Base-by-base conservation (phyloP, 2,113 vertebrate species). In the Meles meles region DNA sequence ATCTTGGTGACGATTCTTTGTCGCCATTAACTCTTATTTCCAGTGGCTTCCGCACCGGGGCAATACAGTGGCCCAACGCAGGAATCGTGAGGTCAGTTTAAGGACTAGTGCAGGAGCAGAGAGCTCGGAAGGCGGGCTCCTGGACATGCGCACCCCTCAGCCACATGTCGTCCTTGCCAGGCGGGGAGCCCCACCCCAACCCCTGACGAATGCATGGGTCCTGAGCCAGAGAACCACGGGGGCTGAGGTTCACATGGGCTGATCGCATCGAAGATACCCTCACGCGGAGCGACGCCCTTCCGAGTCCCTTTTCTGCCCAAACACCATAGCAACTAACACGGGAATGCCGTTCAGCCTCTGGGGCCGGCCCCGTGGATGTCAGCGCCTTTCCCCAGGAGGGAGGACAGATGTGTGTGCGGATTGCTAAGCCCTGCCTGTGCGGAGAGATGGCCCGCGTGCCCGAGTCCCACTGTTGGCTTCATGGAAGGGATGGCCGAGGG, bases 161-260 rank as follows among this genome's bases (percentile, higher is more conserved):
- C 98, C 98, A 98, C 90, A 89, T 98, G 98, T 98, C 76, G 49
- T 80, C 97, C 94, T 90, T 7, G 55, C 98, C 2, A 87, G 92
- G 91, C 97, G 97, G 98, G 98, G 97, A 98, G 98, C 97, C 97
- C 97, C 84, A 10, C 25, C 82, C 34, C 69, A 25, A 59, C 59
- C 59, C 92, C 82, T 13, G 92, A 96, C 97, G 97, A 97, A 57
- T 94, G 97, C 94, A 77, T 83, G 31, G 93, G 85, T 95, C 97
- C 49, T 29, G 12, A 85, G 42, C 92, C 49, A 18, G 39, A 2
- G 7, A 44, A 37, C 83, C 92, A 55, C 1, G 93, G 98, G 96
- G 95, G 92, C 94, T 5, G 7, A 88, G 94, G 91, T 95, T 37
- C 89, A 49, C 94, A 65, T 42, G 81, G 55, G 65, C 80, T 96